Conservation (phyloP, 2,797 vertebrate genomes). For the Nothura maculosa region DNA sequence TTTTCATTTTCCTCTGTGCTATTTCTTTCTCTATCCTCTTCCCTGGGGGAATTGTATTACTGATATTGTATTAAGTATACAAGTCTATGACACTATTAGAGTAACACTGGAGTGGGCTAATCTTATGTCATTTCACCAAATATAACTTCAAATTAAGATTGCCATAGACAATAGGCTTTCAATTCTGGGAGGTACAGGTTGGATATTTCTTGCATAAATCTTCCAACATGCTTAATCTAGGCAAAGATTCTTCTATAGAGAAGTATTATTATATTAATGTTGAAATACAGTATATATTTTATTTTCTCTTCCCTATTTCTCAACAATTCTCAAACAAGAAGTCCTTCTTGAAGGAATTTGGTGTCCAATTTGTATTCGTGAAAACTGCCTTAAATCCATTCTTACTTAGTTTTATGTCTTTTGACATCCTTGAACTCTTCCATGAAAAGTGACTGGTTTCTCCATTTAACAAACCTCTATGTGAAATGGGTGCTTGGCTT, state of each 20-base stretch:
- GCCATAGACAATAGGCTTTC: background rate
- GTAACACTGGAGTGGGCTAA: background rate
- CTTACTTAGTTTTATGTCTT: background rate
- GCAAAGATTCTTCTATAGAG: background rate
- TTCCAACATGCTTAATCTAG: background rate
- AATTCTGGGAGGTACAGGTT: background rate
- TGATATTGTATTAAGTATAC: rapidly evolving
- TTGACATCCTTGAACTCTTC: background rate
- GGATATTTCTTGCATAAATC: background rate
- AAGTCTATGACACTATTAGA: background rate
- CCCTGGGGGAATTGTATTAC: background rate
- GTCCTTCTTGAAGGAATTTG: background rate
- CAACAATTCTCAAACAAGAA: background rate
- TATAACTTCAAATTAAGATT: background rate
- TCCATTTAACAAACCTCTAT: background rate
- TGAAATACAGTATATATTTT: background rate
- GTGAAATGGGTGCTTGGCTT: background rate
- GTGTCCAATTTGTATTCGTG: background rate
- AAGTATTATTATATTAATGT: background rate
- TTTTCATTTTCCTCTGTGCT: background rate
- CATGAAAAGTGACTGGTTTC: background rate
- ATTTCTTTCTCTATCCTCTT: background rate
- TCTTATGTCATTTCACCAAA: background rate
- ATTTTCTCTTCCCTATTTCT: background rate
- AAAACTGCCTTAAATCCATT: background rate